Conservation (phyloP, 1,140 invertebrate genomes). For the Drosophila virilis region DNA sequence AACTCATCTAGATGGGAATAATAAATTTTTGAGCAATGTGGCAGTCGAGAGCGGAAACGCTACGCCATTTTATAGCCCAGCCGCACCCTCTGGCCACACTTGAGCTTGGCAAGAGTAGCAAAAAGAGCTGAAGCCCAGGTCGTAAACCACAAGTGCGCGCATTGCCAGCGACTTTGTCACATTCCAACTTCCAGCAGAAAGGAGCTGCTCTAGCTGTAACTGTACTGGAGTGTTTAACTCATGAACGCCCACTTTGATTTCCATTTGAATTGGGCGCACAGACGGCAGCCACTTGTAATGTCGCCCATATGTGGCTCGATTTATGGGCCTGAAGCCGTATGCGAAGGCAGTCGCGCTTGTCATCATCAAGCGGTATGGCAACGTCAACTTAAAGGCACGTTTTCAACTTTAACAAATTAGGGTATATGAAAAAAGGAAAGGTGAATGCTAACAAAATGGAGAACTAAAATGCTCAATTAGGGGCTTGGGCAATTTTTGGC, state of each 20-base stretch:
- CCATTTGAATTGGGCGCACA: constrained; percentile 79
- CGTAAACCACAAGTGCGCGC: constrained; percentile 79
- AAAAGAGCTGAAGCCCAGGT: constrained; percentile 55
- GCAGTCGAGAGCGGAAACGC: constrained; percentile 45
- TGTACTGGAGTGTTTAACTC: constrained; percentile 77
- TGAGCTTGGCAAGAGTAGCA: constrained; percentile 17
- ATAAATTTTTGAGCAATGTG: constrained; percentile 71
- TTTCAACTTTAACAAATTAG: constrained; percentile 18
- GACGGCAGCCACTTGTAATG: constrained; percentile 74
- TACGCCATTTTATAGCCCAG: constrained; percentile 37
- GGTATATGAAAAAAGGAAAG: neutral
- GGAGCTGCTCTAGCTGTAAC: constrained; percentile 2
- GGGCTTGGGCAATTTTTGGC: neutral
- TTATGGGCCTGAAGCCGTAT: constrained; percentile 39
- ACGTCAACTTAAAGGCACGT: constrained; percentile 16
- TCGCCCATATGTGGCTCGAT: constrained; percentile 71
- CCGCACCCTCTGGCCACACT: neutral
- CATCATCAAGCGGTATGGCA: constrained; percentile 10
- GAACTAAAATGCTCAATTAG: neutral
- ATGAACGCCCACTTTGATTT: constrained; percentile 84
- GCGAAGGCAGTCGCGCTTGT: neutral
- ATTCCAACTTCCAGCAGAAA: constrained; percentile 45
- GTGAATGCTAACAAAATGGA: neutral
- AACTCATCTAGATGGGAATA: constrained; percentile 82
- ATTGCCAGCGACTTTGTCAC: constrained; percentile 74